Conservation (phyloP, 30 jellyfish, hydroid and myxozoan genomes). For the Phacellophora camtschatica region DNA sequence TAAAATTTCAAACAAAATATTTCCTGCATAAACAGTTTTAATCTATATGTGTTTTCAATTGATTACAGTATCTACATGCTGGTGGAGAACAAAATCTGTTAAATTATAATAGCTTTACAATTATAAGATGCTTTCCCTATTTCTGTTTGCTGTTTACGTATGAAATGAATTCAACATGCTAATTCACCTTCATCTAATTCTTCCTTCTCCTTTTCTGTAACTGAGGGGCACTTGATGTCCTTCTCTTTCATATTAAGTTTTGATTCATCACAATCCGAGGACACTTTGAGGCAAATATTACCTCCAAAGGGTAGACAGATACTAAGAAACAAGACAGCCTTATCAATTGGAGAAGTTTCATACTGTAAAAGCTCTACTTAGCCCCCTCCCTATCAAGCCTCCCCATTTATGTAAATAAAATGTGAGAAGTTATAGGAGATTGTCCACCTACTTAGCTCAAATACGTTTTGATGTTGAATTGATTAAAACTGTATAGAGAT, state of each 20-base stretch:
- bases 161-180: background rate
- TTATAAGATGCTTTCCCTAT: conserved; percentile 2
- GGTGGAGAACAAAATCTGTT: background rate
- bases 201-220: conserved; percentile 12
- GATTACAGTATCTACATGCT: background rate
- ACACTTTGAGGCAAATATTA: conserved; percentile 9
- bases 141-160: background rate
- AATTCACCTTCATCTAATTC: conserved; percentile 8
- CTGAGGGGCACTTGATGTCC: conserved; percentile 22
- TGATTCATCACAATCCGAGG: background rate
- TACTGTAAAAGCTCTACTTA: conserved; percentile 7
- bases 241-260: background rate
- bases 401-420: background rate
- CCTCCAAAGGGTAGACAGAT: conserved; percentile 18
- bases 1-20: too few relatives aligned
- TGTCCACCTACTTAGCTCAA: too few relatives aligned
- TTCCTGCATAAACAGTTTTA: background rate
- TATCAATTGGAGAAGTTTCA: conserved; percentile 11
- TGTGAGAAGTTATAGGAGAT: too few relatives aligned
- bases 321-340: conserved; percentile 1
- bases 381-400: conserved; percentile 17
- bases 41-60: background rate
- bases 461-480: too few relatives aligned
- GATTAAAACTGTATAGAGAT: too few relatives aligned
- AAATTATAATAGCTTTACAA: background rate